A percentile compares a stretch with the other conserved stretches of the same genome.
phyloP scores from a whole-genome alignment of 2,797 vertebrate species.

The Chiloscyllium punctatum region DNA sequence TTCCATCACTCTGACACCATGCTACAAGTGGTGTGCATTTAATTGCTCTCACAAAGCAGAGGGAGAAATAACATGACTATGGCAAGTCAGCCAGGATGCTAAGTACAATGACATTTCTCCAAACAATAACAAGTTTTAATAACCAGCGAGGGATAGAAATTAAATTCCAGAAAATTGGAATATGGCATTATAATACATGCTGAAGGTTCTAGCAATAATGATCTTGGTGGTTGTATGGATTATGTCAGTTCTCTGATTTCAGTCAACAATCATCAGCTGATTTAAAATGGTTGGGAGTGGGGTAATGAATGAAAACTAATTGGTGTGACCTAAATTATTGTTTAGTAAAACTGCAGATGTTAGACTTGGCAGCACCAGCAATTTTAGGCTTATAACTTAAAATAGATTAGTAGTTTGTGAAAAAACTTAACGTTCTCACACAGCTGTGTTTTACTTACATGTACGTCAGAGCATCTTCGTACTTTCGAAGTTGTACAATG shows the following conservation, averaged over 20 bases:
- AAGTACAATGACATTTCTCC: too few relatives aligned
- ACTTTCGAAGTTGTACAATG: not conserved
- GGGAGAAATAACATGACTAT: too few relatives aligned
- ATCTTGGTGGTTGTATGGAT: not conserved
- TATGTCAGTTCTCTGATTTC: not conserved
- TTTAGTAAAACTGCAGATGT: not conserved
- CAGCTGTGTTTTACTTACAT: not conserved
- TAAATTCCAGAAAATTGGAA: not conserved
- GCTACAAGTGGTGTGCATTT: too few relatives aligned
- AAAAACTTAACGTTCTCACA: not conserved
- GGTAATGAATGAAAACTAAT: not conserved
- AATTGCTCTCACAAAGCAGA: too few relatives aligned
- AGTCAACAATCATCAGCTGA: not conserved
- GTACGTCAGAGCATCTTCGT: not conserved
- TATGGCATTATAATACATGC: not conserved
- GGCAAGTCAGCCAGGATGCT: too few relatives aligned
- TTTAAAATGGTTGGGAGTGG: not conserved
- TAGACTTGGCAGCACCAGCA: not conserved
- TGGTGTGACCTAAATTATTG: not conserved
- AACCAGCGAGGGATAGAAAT: not conserved
- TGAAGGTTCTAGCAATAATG: not conserved
- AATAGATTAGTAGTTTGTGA: too few relatives aligned
- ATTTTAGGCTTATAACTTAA: conserved; percentile 4
- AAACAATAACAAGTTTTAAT: not conserved
- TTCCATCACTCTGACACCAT: too few relatives aligned